phyloP scores from a whole-genome alignment of 2,888 invertebrate genomes.

The Lysandra bellargus region DNA sequence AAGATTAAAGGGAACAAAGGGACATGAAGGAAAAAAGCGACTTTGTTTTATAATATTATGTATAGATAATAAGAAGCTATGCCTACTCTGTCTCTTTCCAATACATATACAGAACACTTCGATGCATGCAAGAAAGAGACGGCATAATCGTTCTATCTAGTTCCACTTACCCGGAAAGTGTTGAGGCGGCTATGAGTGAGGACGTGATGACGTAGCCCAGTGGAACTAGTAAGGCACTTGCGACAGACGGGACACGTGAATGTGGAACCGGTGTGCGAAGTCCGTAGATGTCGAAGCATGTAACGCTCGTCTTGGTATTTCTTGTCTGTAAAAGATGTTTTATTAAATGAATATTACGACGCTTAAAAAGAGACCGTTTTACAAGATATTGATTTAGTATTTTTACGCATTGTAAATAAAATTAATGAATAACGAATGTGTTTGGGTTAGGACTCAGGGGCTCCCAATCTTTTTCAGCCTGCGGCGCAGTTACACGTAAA shows the following conservation, averaged over 20 bases:
- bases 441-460: too few species aligned
- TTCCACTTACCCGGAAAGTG: slow-evolving; percentile 58
- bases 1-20: too few species aligned
- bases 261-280: slow-evolving; percentile 64
- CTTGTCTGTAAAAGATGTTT: slow-evolving; percentile 50
- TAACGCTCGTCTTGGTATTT: slow-evolving; percentile 74
- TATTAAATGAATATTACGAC: too few species aligned
- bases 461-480: too few species aligned
- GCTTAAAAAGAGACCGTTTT: too few species aligned
- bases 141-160: not conserved
- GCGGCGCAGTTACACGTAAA: too few species aligned
- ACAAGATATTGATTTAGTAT: too few species aligned
- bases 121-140: not conserved
- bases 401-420: too few species aligned
- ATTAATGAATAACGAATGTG: too few species aligned
- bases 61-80: not conserved
- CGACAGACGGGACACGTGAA: slow-evolving; percentile 73
- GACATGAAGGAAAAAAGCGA: too few species aligned
- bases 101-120: not conserved
- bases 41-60: too few species aligned
- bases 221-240: slow-evolving; percentile 58
- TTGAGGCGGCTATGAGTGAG: slow-evolving; percentile 72
- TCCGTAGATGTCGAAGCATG: slow-evolving; percentile 76
- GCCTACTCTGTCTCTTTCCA: not conserved
- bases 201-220: slow-evolving; percentile 69